Evolutionary conservation across 2,797 vertebrate genomes (phyloP), one percentile per base, ranked within the genome.

Genomic region (Cynopterus sphinx): DNA sequence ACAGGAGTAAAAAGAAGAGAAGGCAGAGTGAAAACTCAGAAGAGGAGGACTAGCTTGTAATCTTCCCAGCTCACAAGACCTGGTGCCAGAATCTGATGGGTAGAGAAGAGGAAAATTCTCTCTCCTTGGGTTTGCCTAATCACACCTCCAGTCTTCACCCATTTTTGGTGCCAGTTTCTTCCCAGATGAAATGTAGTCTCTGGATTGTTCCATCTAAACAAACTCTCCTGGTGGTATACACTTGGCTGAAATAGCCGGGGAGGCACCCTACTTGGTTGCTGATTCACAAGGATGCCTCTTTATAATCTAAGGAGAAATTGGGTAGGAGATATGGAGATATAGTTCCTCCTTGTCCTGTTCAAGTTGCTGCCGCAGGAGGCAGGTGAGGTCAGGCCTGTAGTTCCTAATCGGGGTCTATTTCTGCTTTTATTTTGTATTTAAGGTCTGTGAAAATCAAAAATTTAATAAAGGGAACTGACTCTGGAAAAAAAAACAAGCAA

Each of bases 41-140:
- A 59, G 99, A 99, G 11, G 99, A 99, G 82, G 98, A 63, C 13
- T 98, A 0, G 98, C 97, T 67, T 99, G 99, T 96, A 99, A 99
- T 0, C 99, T 99, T 9, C 98, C 99, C 39, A 99, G 99, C 98
- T 99, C 99, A 0, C 99, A 99, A 92, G 99, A 99, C 3, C 98
- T 98, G 0, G 98, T 82, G 0, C 98, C 98, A 0, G 98, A 98
- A 81, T 99, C 99, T 0, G 99, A 99, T 41, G 95, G 97, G 33
- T 97, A 96, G 90, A 88, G 24, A 88, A 21, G 26, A 74, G 75
- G 94, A 65, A 22, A 12, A 26, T 1, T 55, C 19, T 78, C 49
- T 61, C 51, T 67, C n/a, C 41, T 10, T 53, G 17, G 51, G 19
- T 19, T 53, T 53, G 51, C 19, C 17, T 17, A 17, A 6, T 53